These are phyloP conservation scores for Platycercus adscitus DNA, from an alignment of 2,113 vertebrate species.

Conservation along the genomic window DNA sequence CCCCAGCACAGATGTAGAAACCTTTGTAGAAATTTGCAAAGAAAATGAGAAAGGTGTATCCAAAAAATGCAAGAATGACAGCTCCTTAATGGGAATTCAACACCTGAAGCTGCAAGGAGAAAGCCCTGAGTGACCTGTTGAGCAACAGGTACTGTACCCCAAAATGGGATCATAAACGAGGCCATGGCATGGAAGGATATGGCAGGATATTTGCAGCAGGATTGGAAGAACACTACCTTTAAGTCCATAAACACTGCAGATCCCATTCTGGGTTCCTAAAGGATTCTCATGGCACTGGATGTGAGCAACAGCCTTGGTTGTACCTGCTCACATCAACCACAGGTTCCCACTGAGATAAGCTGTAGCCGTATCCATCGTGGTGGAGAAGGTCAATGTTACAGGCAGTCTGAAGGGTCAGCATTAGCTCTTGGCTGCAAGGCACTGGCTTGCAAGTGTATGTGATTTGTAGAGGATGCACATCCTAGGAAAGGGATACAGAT, in stretches of 20 bases:
- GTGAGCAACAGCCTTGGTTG: not conserved
- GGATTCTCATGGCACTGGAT: not conserved
- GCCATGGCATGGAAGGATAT: not conserved
- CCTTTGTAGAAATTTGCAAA: slow-evolving; percentile 27
- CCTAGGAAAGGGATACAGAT: not conserved
- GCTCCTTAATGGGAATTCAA: not conserved
- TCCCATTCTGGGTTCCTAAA: not conserved
- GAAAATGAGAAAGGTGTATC: slow-evolving; percentile 26
- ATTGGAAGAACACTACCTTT: fast-evolving
- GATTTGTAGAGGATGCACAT: not conserved
- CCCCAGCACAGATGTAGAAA: not conserved
- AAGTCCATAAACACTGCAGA: not conserved
- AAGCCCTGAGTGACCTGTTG: not conserved
- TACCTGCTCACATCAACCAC: not conserved
- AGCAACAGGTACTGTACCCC: not conserved
- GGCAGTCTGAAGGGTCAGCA: not conserved
- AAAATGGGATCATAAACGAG: not conserved
- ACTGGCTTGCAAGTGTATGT: not conserved
- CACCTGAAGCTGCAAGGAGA: not conserved
- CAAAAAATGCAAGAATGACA: not conserved
- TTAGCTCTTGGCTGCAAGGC: not conserved
- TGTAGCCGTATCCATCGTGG: not conserved
- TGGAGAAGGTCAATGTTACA: not conserved
- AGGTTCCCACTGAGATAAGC: not conserved
- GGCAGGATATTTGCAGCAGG: not conserved